These are phyloP conservation scores for Galeopterus variegatus DNA, from an alignment of 2,113 vertebrate genomes.

Conservation along the genomic window DNA sequence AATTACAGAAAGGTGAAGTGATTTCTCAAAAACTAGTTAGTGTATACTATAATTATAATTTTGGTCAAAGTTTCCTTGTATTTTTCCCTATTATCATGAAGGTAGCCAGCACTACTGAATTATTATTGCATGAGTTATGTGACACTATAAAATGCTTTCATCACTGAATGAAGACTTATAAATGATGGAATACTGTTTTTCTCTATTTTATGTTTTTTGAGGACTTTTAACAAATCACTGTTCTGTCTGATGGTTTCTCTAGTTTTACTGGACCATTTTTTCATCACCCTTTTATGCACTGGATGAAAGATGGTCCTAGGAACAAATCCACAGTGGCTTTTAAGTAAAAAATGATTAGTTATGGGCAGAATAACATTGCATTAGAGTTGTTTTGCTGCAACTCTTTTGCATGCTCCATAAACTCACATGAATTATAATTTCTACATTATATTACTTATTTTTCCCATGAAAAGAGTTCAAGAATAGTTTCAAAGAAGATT, in stretches of 20 bases:
- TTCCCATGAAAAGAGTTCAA: neutral
- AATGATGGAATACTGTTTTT: conserved; percentile 51
- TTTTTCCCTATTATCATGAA: neutral
- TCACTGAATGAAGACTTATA: neutral
- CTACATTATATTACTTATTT: conserved; percentile 9
- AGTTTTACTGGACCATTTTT: neutral
- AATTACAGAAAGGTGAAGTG: neutral
- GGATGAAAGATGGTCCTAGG: neutral
- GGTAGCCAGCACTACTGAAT: neutral
- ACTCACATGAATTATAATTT: conserved; percentile 23
- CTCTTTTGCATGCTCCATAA: neutral
- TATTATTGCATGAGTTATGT: neutral
- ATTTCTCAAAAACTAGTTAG: neutral
- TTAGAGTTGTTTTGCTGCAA: neutral
- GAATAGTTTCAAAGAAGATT: neutral
- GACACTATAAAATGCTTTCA: conserved; percentile 13
- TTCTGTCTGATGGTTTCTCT: neutral
- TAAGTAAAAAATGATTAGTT: neutral
- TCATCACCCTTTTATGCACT: neutral
- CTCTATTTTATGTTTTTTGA: conserved; percentile 43
- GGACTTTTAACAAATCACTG: neutral
- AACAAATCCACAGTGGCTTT: neutral
- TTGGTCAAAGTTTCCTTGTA: neutral
- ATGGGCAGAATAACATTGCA: neutral
- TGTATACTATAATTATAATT: neutral